Conservation (phyloP, 1,140 invertebrate species). For the Leptopilina boulardi region DNA sequence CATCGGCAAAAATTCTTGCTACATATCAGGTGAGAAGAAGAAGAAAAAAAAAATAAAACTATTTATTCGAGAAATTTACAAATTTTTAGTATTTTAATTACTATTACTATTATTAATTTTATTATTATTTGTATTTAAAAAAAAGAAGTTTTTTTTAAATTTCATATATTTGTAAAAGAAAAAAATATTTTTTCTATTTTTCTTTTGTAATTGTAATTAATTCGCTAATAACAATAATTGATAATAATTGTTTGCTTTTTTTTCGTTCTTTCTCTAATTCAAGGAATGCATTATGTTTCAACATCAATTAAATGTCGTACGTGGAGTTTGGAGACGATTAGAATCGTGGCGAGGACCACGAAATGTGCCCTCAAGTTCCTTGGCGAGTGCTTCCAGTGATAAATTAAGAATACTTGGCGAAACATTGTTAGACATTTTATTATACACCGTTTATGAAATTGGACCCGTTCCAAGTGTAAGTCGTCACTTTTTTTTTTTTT, state of each 20-base stretch:
- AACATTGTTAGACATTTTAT: constrained; percentile 86
- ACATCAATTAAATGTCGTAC: constrained; percentile 86
- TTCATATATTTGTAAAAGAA: no score
- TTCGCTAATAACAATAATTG: no score
- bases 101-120: no score
- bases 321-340: constrained; percentile 83
- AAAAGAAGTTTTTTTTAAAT: no score
- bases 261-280: constrained; percentile 39
- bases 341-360: constrained; percentile 76
- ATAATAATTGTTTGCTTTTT: no score
- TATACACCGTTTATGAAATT: constrained; percentile 81
- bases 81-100: no score
- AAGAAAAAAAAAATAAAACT: no score
- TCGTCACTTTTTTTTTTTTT: constrained; percentile 39
- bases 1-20: constrained; percentile 82
- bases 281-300: constrained; percentile 88
- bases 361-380: constrained; percentile 71
- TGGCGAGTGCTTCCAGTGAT: constrained; percentile 82
- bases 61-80: no score
- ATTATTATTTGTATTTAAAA: no score
- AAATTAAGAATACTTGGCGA: constrained; percentile 88
- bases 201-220: no score
- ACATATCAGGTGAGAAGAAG: constrained; percentile 90
- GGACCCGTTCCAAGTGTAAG: constrained; percentile 73
- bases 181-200: no score